These are phyloP conservation scores for Parus major DNA, from an alignment of 2,113 vertebrate species.

Conservation along the genomic window DNA sequence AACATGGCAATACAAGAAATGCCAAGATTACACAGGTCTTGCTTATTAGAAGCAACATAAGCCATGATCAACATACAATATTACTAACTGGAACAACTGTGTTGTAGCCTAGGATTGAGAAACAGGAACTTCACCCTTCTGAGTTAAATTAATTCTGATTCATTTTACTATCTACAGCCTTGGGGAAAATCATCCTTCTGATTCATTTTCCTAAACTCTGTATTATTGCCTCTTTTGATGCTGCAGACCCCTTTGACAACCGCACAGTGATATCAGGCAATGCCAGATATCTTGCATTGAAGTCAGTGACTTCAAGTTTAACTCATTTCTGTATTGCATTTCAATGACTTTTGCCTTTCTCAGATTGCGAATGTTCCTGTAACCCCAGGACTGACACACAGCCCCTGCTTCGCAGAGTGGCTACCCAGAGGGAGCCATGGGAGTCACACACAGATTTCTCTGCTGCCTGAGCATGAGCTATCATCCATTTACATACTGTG, in stretches of 20 bases:
- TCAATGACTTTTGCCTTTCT: neutral
- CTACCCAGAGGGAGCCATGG: neutral
- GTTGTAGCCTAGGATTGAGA: neutral
- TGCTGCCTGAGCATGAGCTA: neutral
- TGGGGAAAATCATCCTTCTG: neutral
- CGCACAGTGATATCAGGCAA: neutral
- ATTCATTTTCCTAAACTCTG: neutral
- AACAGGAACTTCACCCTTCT: neutral
- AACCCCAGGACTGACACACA: neutral
- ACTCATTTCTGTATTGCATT: neutral
- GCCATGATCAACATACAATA: neutral
- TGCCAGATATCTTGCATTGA: neutral
- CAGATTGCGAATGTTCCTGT: fast-evolving
- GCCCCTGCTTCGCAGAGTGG: neutral
- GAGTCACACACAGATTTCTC: neutral
- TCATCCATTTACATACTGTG: fast-evolving
- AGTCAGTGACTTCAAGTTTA: neutral
- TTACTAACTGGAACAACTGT: neutral
- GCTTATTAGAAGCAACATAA: neutral
- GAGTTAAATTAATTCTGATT: neutral
- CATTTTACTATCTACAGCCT: neutral
- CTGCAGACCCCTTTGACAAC: neutral
- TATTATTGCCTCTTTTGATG: neutral
- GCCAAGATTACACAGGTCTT: neutral
- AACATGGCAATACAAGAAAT: neutral